A percentile compares a stretch with the other conserved stretches of the same genome.
Conservation (phyloP, 2,113 vertebrate genomes). For the Cyanocitta stelleri region DNA sequence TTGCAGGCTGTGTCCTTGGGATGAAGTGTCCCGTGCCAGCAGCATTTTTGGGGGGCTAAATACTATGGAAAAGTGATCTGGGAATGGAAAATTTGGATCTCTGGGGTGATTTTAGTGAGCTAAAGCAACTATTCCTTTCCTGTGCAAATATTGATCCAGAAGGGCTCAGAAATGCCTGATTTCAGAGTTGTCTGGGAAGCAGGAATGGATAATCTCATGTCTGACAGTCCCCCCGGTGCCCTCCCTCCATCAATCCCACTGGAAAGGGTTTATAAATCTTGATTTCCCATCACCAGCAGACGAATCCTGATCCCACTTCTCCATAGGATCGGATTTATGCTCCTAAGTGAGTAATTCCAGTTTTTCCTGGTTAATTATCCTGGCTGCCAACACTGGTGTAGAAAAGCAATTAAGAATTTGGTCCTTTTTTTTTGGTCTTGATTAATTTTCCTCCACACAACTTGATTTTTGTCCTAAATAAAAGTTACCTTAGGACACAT, state of each 20-base stretch:
- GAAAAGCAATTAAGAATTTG: background rate
- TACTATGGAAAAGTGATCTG: background rate
- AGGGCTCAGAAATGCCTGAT: background rate
- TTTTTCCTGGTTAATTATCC: constrained; percentile 2
- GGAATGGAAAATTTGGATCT: background rate
- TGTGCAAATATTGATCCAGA: background rate
- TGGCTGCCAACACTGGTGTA: background rate
- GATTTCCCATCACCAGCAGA: background rate
- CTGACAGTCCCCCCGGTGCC: background rate
- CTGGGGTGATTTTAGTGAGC: background rate
- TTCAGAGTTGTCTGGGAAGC: background rate
- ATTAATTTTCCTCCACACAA: background rate
- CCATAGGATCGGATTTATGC: background rate
- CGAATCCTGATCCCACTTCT: background rate
- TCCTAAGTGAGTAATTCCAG: background rate
- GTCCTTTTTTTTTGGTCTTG: background rate
- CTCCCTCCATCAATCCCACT: background rate
- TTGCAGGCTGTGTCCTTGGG: background rate
- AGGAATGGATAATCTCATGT: background rate
- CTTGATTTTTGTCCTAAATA: background rate
- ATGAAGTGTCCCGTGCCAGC: background rate
- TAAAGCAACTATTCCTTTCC: background rate
- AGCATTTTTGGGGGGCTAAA: background rate
- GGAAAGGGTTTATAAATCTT: background rate
- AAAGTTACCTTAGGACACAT: background rate